phyloP scores from a whole-genome alignment of 2,888 invertebrate species.

The Phaedon cochleariae region DNA sequence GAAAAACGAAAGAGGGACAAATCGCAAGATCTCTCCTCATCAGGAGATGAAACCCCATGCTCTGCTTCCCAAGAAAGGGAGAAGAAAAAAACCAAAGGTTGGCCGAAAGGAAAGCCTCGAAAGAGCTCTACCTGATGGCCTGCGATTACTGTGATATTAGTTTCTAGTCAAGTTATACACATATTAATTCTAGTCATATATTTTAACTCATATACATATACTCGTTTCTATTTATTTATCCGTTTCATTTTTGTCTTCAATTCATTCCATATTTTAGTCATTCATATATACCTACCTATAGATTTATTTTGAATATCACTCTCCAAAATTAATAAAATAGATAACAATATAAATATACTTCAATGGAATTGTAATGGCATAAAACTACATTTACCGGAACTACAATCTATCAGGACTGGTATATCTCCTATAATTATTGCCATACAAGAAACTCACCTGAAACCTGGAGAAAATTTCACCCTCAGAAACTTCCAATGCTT shows the following conservation, averaged over 20 bases:
- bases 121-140: no score
- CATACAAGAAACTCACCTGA: background rate
- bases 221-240: no score
- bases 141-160: no score
- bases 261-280: no score
- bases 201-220: no score
- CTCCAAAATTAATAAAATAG: no score
- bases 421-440: background rate
- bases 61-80: background rate
- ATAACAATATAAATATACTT: background rate
- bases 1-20: no score
- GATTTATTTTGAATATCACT: no score
- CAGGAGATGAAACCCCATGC: no score
- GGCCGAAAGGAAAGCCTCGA: background rate
- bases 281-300: no score
- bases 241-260: background rate
- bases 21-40: no score
- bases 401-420: background rate
- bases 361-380: slow-evolving; percentile 8
- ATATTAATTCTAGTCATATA: background rate
- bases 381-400: background rate
- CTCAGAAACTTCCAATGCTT: background rate
- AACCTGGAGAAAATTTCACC: background rate
- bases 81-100: background rate
- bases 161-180: background rate